Evolutionary conservation across 2,797 vertebrate species (phyloP).

Genomic region (Chelon labrosus): DNA sequence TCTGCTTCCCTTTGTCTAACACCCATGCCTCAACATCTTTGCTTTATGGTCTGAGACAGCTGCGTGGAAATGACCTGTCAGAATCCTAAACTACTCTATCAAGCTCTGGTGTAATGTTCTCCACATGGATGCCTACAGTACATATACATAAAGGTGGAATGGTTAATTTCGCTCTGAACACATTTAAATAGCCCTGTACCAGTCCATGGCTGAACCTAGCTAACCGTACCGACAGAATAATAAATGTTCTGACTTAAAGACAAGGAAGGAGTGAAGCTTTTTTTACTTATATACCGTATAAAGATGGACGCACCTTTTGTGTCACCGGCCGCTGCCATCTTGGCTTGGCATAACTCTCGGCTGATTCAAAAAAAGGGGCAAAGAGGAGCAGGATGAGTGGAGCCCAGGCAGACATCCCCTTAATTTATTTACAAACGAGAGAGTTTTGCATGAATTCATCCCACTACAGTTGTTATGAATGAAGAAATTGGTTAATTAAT

Average conservation of each 20-base stretch:
- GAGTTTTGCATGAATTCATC: too few relatives aligned
- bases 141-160: constrained; percentile 33
- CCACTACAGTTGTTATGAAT: too few relatives aligned
- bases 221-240: background rate
- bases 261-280: background rate
- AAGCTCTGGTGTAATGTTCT: background rate
- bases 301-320: too few relatives aligned
- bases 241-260: background rate
- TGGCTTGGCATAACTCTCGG: too few relatives aligned
- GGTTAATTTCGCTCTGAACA: constrained; percentile 19
- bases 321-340: too few relatives aligned
- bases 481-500: too few relatives aligned
- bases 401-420: too few relatives aligned
- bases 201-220: background rate
- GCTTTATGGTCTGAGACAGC: constrained; percentile 61
- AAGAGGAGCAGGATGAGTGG: too few relatives aligned
- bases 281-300: background rate
- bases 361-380: too few relatives aligned
- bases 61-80: constrained; percentile 68
- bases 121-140: constrained; percentile 30
- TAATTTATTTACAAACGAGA: too few relatives aligned
- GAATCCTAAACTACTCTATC: constrained; percentile 55
- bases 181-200: background rate
- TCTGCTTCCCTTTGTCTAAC: constrained; percentile 29
- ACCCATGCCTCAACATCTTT: constrained; percentile 48